A percentile compares a stretch with the other conserved stretches of the same genome.
phyloP scores from a whole-genome alignment of 2,797 vertebrate species.

The Chiloscyllium punctatum region DNA sequence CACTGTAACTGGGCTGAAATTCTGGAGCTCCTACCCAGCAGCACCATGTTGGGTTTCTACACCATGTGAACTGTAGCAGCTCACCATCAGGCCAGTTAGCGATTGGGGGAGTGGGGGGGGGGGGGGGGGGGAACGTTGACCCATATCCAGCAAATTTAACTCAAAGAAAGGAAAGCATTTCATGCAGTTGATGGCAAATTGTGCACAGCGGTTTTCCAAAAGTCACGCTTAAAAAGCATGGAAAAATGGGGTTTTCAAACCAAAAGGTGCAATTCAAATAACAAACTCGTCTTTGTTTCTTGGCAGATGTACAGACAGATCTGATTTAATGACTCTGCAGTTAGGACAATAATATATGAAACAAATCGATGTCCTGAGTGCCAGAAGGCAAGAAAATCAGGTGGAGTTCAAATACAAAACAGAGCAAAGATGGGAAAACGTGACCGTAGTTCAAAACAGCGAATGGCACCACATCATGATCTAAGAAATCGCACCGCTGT shows the following conservation, averaged over 20 bases:
- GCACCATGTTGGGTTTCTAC: not conserved
- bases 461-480: not conserved
- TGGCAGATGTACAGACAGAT: not conserved
- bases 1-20: not conserved
- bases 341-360: not conserved
- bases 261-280: not conserved
- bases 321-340: not conserved
- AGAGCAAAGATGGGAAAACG: not conserved
- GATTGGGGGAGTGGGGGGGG: no score
- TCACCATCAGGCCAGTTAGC: not conserved
- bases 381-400: not conserved
- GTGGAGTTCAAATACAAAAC: not conserved
- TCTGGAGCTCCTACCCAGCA: not conserved
- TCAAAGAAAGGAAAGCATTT: not conserved
- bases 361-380: not conserved
- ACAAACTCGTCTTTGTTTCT: not conserved
- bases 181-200: not conserved
- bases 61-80: not conserved
- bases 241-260: not conserved
- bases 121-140: not conserved
- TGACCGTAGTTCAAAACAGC: not conserved
- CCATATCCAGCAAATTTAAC: no score
- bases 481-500: not conserved
- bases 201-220: not conserved
- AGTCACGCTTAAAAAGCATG: not conserved